Evolutionary conservation across 2,888 invertebrate genomes (phyloP), one percentile per base, ranked within the genome.

Genomic region (Galerucella nymphaeae): DNA sequence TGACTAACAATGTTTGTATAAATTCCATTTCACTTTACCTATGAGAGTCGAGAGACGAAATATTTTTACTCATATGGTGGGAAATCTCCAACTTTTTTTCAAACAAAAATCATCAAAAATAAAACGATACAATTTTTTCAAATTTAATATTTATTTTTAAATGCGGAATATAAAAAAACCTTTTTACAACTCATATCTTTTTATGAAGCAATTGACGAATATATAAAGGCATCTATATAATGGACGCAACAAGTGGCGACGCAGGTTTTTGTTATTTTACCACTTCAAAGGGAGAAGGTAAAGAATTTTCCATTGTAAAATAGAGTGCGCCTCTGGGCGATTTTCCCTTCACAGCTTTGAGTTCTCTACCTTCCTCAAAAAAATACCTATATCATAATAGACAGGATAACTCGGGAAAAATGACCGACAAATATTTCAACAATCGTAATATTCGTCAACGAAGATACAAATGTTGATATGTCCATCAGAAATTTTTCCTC

Each of bases 371-470:
- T n/a, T 30, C 3, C 30, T 10, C 10, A 14, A 38, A 41, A 59
- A 6, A 59, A 30, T 30, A 23, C 30, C 30, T 30, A 38, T 38
- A 59, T 59, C 38, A 59, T 30, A 59, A 59, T 10, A 59, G 59
- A 6, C 59, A 38, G 59, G 41, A 41, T 16, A 9, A 38, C 41
- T 13, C 20, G 13, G 42, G 57, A 66, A 58, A 66, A 66, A 66
- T 66, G 45, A 58, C 58, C 48, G 45, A 58, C 23, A 16, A 23
- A 66, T 57, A 66, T 58, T 57, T 57, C 57, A 57, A 30, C n/a
- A 20, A 45, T 23, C 45, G 58, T 45, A 42, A 66, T 58, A 45
- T 66, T 13, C 30, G 38, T 20, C 58, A 30, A 18, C n/a, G n/a
- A n/a, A n/a, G n/a, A n/a, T n/a, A n/a, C n/a, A n/a, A n/a, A n/a